A percentile compares a stretch with the other conserved stretches of the same genome.
Conservation (phyloP, 2,888 invertebrate genomes). For the Stenchaetothrips biformis region DNA sequence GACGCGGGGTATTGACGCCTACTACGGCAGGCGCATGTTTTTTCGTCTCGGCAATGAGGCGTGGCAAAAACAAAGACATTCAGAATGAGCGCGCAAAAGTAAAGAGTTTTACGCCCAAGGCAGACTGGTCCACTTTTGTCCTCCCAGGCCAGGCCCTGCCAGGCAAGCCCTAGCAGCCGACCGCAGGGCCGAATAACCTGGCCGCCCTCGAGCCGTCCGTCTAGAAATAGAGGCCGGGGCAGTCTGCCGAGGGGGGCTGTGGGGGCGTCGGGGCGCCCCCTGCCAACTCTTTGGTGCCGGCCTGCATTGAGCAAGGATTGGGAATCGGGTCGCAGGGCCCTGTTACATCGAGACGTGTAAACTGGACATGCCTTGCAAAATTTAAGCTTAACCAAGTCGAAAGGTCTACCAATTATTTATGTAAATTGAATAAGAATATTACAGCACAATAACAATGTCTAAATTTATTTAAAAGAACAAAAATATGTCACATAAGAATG, state of each 20-base stretch:
- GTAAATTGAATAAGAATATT: not conserved
- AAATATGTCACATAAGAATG: constrained; percentile 25
- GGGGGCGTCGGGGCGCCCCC: not conserved
- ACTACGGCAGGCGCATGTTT: no score
- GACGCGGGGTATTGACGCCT: no score
- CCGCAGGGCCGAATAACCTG: no score
- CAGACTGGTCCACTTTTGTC: no score
- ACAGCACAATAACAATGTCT: not conserved
- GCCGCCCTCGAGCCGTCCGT: not conserved
- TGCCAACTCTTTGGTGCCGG: not conserved
- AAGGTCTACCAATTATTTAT: not conserved
- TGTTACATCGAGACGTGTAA: not conserved
- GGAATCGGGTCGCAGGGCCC: not conserved
- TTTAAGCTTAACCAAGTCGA: no score
- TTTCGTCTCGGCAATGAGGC: no score
- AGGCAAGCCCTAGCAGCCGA: no score
- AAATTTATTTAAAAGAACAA: constrained; percentile 25
- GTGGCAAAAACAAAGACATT: no score
- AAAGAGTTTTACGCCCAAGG: no score
- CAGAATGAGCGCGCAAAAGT: no score
- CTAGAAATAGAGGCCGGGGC: constrained; percentile 1
- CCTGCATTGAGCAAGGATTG: not conserved
- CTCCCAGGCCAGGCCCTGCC: no score
- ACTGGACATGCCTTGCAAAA: not conserved
- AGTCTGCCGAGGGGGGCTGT: not conserved